Conservation (phyloP, 2,888 invertebrate genomes). For the Yponomeuta malinellus region DNA sequence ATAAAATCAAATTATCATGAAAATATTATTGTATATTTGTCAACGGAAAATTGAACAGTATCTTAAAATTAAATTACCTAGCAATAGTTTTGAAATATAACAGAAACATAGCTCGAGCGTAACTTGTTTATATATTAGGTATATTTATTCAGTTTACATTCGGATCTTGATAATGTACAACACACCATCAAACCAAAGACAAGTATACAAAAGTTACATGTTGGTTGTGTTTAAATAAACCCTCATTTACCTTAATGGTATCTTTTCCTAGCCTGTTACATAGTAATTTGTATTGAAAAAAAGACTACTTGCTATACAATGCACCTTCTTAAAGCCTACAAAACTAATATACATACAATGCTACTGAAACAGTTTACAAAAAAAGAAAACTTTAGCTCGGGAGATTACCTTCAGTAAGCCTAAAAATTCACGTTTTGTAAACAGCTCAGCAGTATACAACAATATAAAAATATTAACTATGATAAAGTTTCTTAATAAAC, state of each 20-base stretch:
- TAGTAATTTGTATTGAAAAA: not conserved
- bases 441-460: constrained; percentile 38
- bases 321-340: constrained; percentile 59
- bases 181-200: not conserved
- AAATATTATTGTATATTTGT: constrained; percentile 73
- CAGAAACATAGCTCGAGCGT: constrained; percentile 48
- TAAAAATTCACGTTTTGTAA: constrained; percentile 24
- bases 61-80: constrained; percentile 44
- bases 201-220: not conserved
- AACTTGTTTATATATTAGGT: constrained; percentile 54
- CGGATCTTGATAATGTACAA: not conserved
- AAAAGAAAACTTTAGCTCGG: not conserved
- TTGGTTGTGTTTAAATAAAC: not conserved
- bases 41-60: constrained; percentile 73
- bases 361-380: constrained; percentile 42
- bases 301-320: constrained; percentile 37
- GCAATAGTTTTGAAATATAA: constrained; percentile 58
- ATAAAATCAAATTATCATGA: constrained; percentile 32
- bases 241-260: not conserved
- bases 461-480: constrained; percentile 57
- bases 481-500: constrained; percentile 55
- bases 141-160: constrained; percentile 20
- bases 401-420: not conserved
- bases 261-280: not conserved
- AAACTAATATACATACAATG: constrained; percentile 65